A percentile compares a stretch with the other conserved stretches of the same genome.
phyloP scores from a whole-genome alignment of 2,113 vertebrate species.

The Empidonax traillii region DNA sequence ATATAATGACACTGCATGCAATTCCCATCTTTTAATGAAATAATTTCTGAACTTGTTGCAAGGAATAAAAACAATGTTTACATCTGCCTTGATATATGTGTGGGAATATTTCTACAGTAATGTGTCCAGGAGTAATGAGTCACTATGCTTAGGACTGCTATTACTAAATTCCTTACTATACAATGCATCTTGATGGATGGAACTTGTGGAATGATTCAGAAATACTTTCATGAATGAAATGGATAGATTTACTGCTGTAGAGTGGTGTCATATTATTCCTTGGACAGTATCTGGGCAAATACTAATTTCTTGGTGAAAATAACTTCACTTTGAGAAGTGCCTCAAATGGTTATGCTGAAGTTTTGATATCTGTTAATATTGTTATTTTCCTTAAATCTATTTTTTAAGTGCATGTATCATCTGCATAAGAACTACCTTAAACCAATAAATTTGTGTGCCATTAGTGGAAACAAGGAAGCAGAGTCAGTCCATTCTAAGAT shows the following conservation, averaged over 20 bases:
- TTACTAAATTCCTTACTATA: neutral
- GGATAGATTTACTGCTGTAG: neutral
- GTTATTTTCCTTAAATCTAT: neutral
- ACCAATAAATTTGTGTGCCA: neutral
- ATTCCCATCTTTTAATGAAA: neutral
- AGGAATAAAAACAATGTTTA: neutral
- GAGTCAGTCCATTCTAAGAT: neutral
- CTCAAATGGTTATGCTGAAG: neutral
- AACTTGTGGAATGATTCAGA: neutral
- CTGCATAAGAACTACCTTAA: neutral
- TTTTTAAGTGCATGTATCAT: neutral
- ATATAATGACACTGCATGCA: neutral
- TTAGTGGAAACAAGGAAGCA: neutral
- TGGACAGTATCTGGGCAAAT: neutral
- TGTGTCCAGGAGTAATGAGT: neutral
- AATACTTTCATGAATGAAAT: neutral
- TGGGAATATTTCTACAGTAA: neutral
- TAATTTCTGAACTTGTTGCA: neutral
- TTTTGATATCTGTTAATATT: neutral
- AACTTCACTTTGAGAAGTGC: neutral
- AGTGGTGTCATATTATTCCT: neutral
- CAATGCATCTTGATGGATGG: neutral
- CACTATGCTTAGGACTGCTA: neutral
- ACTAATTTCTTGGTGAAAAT: neutral
- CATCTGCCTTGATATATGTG: neutral